Percentiles rank a stretch among this genome's conserved stretches.
These are phyloP conservation scores for Megaleporinus macrocephalus DNA, from an alignment of 2,113 vertebrate genomes.

Conservation along the genomic window DNA sequence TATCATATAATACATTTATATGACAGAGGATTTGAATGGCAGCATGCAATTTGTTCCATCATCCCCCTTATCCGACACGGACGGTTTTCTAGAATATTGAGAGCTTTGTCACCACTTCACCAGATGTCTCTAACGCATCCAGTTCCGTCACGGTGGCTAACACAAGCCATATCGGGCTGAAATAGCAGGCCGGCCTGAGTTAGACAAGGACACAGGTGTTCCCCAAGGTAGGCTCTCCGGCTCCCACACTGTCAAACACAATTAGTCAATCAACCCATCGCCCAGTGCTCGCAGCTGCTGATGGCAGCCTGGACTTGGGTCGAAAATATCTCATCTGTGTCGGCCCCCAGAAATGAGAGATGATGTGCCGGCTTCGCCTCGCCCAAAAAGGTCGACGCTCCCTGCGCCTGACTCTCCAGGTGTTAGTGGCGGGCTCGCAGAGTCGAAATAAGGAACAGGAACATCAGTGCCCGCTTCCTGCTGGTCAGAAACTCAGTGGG, in stretches of 20 bases:
- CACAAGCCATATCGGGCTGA: slow-evolving; percentile 64
- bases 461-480: slow-evolving; percentile 18
- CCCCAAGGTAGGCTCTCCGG: slow-evolving; percentile 67
- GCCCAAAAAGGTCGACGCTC: slow-evolving; percentile 64
- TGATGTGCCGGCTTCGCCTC: slow-evolving; percentile 59
- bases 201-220: slow-evolving; percentile 75
- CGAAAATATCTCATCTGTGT: slow-evolving; percentile 56
- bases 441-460: background rate
- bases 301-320: slow-evolving; percentile 20
- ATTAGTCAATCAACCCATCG: slow-evolving; percentile 78
- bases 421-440: background rate
- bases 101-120: slow-evolving; percentile 67
- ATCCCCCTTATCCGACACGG: slow-evolving; percentile 44
- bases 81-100: slow-evolving; percentile 65
- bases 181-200: slow-evolving; percentile 58
- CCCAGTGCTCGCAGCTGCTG: slow-evolving; percentile 34
- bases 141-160: slow-evolving; percentile 62
- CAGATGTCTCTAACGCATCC: slow-evolving; percentile 51
- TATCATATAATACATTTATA: background rate
- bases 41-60: background rate
- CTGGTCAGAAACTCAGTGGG: background rate
- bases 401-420: background rate
- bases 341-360: slow-evolving; percentile 66
- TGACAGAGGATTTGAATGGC: background rate
- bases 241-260: slow-evolving; percentile 69